Evolutionary conservation across 2,113 vertebrate species (phyloP).

Genomic region (Pterocles gutturalis): DNA sequence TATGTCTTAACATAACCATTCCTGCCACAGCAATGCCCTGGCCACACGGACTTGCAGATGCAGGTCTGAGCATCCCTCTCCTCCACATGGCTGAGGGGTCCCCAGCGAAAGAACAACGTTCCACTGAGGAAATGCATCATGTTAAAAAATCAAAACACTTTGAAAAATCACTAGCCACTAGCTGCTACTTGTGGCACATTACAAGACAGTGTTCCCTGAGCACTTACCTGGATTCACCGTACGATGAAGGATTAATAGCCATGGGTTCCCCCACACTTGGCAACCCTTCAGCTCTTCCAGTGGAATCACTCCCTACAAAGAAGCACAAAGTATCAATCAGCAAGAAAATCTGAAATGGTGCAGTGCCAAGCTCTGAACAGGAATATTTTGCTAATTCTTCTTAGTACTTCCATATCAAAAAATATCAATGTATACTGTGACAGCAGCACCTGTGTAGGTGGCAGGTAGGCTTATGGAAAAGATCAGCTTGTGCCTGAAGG

Average conservation of each 20-base stretch:
- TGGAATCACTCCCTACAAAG: neutral
- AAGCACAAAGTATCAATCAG: rapidly evolving
- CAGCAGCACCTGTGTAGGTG: neutral
- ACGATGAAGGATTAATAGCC: neutral
- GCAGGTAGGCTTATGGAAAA: neutral
- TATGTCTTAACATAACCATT: rapidly evolving
- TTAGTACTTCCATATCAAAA: neutral
- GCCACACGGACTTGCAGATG: neutral
- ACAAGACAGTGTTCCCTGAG: neutral
- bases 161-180: neutral
- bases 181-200: neutral
- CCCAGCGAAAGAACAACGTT: neutral
- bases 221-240: neutral
- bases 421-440: neutral
- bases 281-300: neutral
- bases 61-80: neutral
- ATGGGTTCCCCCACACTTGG: neutral
- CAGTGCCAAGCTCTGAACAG: neutral
- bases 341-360: neutral
- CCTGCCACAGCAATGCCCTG: neutral
- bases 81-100: neutral
- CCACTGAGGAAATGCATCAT: neutral
- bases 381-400: neutral
- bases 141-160: neutral
- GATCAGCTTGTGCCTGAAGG: neutral